Percentiles rank a stretch among this genome's conserved stretches.
Evolutionary conservation across 2,113 vertebrate species (phyloP).

Genomic region (Dunckerocampus dactyliophorus): DNA sequence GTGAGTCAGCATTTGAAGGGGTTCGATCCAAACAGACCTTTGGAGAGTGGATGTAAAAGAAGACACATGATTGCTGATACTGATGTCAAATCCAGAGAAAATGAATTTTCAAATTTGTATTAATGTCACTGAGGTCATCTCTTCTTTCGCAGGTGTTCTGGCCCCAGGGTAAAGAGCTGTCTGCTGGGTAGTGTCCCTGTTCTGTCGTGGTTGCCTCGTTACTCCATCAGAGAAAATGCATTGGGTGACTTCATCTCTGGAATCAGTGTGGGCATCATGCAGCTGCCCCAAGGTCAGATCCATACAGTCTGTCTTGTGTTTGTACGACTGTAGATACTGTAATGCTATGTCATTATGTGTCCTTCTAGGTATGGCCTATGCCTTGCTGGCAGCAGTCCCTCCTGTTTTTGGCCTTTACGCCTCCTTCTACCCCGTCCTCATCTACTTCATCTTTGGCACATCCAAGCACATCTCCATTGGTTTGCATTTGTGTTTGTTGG

Average conservation of each 20-base stretch:
- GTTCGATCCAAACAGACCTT: too few relatives aligned
- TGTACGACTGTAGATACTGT: neutral
- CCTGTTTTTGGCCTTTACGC: conserved; percentile 90
- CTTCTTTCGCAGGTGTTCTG: conserved; percentile 72
- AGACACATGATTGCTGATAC: neutral
- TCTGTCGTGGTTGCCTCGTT: conserved; percentile 83
- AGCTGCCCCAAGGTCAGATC: conserved; percentile 81
- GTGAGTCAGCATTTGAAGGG: too few relatives aligned
- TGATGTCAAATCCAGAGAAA: neutral
- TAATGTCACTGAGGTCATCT: neutral
- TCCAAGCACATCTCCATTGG: conserved; percentile 94
- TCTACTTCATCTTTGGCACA: conserved; percentile 94
- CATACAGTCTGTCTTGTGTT: neutral
- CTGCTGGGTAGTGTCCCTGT: conserved; percentile 76
- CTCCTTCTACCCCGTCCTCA: conserved; percentile 89
- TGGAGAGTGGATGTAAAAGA: neutral
- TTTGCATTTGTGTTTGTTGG: conserved; percentile 57
- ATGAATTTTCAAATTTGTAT: neutral
- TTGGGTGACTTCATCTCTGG: conserved; percentile 83
- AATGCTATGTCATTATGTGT: neutral
- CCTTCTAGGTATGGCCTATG: conserved; percentile 84
- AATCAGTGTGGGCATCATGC: conserved; percentile 92
- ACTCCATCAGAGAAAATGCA: conserved; percentile 80
- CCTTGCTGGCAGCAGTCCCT: conserved; percentile 86
- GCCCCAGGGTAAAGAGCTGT: conserved; percentile 61